These are phyloP conservation scores for Sandelia bainsii DNA, from an alignment of 2,797 vertebrate genomes.

Conservation along the genomic window DNA sequence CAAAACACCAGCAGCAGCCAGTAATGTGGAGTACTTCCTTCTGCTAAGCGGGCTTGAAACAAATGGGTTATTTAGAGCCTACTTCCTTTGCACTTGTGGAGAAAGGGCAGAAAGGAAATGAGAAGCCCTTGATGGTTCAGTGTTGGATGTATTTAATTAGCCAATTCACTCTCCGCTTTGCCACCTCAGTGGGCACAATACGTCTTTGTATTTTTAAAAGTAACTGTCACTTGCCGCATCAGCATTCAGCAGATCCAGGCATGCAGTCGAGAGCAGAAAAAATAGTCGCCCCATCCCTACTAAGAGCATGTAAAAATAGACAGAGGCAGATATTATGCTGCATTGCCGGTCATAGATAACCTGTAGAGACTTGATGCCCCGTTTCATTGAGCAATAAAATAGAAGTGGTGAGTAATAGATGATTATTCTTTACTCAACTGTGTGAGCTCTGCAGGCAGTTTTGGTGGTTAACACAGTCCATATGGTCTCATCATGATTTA, in stretches of 20 bases:
- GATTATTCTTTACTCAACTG: slow-evolving; percentile 30
- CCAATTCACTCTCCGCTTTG: slow-evolving; percentile 76
- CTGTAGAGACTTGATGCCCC: slow-evolving; percentile 26
- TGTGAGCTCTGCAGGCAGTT: slow-evolving; percentile 23
- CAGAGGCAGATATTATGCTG: slow-evolving; percentile 39
- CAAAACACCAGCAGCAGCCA: slow-evolving; percentile 55
- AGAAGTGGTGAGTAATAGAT: slow-evolving; percentile 16
- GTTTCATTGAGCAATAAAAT: slow-evolving; percentile 34
- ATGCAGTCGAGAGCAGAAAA: slow-evolving; percentile 46
- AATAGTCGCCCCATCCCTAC: slow-evolving; percentile 14
- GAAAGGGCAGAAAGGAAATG: slow-evolving; percentile 78
- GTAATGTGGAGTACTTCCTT: slow-evolving; percentile 63
- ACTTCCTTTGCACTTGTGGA: slow-evolving; percentile 80
- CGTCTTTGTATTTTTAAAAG: slow-evolving; percentile 74
- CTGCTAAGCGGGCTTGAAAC: slow-evolving; percentile 76
- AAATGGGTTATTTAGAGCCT: slow-evolving; percentile 80
- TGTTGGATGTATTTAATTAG: slow-evolving; percentile 82
- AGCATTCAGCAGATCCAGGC: slow-evolving; percentile 71
- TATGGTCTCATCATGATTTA: slow-evolving; percentile 20
- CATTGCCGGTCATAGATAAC: slow-evolving; percentile 49
- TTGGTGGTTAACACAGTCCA: slow-evolving; percentile 8
- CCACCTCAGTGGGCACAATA: slow-evolving; percentile 69
- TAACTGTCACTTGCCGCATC: slow-evolving; percentile 78
- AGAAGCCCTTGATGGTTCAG: slow-evolving; percentile 73
- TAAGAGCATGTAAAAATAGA: slow-evolving; percentile 65